Evolutionary conservation across 2,113 vertebrate genomes (phyloP), one percentile per base, ranked within the genome.

Genomic region (Noctilio leporinus): DNA sequence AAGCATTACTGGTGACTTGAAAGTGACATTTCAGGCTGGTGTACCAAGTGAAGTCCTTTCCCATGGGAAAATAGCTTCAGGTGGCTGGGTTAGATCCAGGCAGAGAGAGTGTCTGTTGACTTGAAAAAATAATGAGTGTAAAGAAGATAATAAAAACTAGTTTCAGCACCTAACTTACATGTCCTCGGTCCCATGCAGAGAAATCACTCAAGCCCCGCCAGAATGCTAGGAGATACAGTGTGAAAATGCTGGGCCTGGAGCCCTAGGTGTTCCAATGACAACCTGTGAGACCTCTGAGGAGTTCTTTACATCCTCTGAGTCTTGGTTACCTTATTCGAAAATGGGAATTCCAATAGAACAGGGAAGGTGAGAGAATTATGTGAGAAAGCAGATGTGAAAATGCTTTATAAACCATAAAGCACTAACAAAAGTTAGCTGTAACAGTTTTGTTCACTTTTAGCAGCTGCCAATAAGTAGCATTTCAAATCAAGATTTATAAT

Each of bases 51-150:
- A 73, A 77, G 49, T 59, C 67, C 33, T 92, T 95, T 95, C 97
- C 92, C 45, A 7, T 86, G 95, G 95, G 88, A 97, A 97, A 96
- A 90, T 1, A 87, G 49, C 77, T 94, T 51, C 53, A 72, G 45
- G 82, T 45, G 69, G 70, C 51, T 70, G 38, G 65, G 76, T 45
- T 38, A 90, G 43, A 77, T 94, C 69, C 65, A 93, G 91, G 96
- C 16, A 2, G 57, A 94, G 76, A 91, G 51, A 82, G 10, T 20
- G 49, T 47, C 70, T 15, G 5, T 5, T 43, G 72, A 80, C 75
- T 76, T 80, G 51, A 35, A 87, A 89, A 81, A 53, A 69, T 43
- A 77, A 55, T 3, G 11, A 72, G 40, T 28, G 82, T 43, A 78
- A 86, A 86, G 55, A 35, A 82, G 72, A 72, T 49, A 38, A 64